A percentile compares a stretch with the other conserved stretches of the same genome.
phyloP scores from a whole-genome alignment of 1,140 invertebrate genomes.

The Hirudo medicinalis region DNA sequence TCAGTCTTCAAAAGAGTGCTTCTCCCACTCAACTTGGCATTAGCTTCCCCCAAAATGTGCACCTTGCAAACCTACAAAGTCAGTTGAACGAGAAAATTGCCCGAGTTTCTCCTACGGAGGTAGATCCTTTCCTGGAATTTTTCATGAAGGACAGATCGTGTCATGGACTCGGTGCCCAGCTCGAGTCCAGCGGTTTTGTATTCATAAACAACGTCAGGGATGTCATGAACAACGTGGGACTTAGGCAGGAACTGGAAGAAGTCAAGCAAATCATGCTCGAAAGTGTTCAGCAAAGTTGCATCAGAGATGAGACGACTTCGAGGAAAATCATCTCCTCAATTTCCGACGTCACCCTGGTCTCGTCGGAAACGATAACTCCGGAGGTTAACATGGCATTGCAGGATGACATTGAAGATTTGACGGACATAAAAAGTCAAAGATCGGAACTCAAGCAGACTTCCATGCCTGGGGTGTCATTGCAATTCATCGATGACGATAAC shows the following conservation, averaged over 20 bases:
- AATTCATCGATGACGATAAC: constrained; percentile 17
- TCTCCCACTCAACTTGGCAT: neutral
- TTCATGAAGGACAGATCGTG: constrained; percentile 21
- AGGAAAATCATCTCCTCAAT: no score
- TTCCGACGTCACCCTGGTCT: no score
- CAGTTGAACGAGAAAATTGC: constrained; percentile 4
- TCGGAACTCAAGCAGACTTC: no score
- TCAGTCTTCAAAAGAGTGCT: neutral
- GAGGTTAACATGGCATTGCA: no score
- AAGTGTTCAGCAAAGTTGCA: no score
- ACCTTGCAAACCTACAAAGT: neutral
- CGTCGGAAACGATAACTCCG: no score
- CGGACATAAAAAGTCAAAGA: no score
- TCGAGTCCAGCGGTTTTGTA: neutral
- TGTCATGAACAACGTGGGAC: constrained; percentile 26
- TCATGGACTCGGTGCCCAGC: no score
- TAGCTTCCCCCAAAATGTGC: neutral
- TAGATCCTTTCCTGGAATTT: constrained; percentile 12
- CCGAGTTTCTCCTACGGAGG: constrained; percentile 12
- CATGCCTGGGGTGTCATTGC: neutral
- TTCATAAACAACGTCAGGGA: constrained; percentile 25
- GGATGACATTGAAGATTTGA: no score
- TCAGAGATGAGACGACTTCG: no score
- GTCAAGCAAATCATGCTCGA: no score
- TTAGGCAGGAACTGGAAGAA: neutral